Base-by-base conservation (phyloP, 1,140 invertebrate species). In the Drosophila sechellia region DNA sequence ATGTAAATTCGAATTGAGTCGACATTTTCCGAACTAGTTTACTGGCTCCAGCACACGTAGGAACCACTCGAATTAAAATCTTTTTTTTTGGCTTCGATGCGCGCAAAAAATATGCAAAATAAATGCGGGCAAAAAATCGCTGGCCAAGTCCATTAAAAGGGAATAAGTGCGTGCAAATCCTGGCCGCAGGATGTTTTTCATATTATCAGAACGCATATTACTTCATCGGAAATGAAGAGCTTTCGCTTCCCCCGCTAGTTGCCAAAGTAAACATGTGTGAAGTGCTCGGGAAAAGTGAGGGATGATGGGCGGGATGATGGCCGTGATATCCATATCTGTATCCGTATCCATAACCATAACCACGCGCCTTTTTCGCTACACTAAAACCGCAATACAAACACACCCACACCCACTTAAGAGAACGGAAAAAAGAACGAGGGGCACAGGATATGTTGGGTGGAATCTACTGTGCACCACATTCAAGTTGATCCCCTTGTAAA, bases 101-200 rank as follows among this genome's bases (percentile, higher is more conserved):
- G 46, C 60, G 17, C 20, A 31, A 39, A 65, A 76, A 54, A 61
- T 61, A 39, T 79, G 43, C 58, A 49, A 75, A 46, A 53, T 42
- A 58, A 58, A 58, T 34, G 34, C 49, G 35, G 27, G 20, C 46
- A 54, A 43, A 53, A 57, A 65, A 42, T 40, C 59, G 75, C 43
- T 53, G 42, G 56, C 48, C 75, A 64, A 83, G 85, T 84, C 85
- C 84, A 89, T 89, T 89, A 90, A 89, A 87, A 87, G 79, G 84
- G 84, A 87, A 89, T 89, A 89, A 84, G 85, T 90, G 85, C 80
- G 84, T 89, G 84, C 65, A 89, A 90, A 89, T 89, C 84, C 85
- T 72, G 73, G 77, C 84, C 84, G 57, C 61, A 49, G 84, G 84
- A 64, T 89, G 65, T 89, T 89, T 89, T 89, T 77, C 69, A 84